Base-by-base conservation (phyloP, 64 coral and sea anemone species). In the Stichodactyla mertensii region DNA sequence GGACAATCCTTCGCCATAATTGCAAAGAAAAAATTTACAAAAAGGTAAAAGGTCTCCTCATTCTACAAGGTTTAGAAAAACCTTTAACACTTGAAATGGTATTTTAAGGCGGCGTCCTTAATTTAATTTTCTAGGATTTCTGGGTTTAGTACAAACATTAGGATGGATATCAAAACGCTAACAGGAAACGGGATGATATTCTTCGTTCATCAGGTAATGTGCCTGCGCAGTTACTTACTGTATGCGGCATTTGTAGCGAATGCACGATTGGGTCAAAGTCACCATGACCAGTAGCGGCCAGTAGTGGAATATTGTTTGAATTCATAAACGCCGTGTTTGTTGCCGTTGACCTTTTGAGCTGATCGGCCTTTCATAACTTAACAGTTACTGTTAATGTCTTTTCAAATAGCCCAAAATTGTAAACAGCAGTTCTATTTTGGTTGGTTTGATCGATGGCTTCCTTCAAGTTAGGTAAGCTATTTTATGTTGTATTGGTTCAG, bases 401-500 rank as follows among this genome's bases (percentile, higher is more conserved):
- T 79, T 51, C 31, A 5, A 20, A 27, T 19, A 79, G 77, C 77
- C 77, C 24, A 8, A 8, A 79, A 4, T 52, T 24, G 27, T 26
- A 79, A 51, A 79, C 77, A 79, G 51, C n/a, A 60, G 52, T 84
- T 60, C 16, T 16, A 7, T 84, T 27, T 52, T 60, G 82, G 57
- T 84, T 56, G 45, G 45, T 18, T 24, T 84, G 4, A 84, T 19
- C 23, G 6, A 84, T 84, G 82, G 82, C 59, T 57, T 84, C 20
- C 45, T 84, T 26, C 53, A 84, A 84, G 82, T 84, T 60, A 84
- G 82, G 82, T 84, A 84, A 84, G 77, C 16, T 16, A 45, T 45
- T 45, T 45, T 45, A 45, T 45, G 3, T 45, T 45, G 36, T 45
- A 45, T 45, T 45, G 36, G 36, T 45, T 45, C 36, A 64, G 4